A percentile compares a stretch with the other conserved stretches of the same genome.
These are phyloP conservation scores for Uropetala carovei DNA, from an alignment of 2,888 invertebrate species.

Conservation along the genomic window DNA sequence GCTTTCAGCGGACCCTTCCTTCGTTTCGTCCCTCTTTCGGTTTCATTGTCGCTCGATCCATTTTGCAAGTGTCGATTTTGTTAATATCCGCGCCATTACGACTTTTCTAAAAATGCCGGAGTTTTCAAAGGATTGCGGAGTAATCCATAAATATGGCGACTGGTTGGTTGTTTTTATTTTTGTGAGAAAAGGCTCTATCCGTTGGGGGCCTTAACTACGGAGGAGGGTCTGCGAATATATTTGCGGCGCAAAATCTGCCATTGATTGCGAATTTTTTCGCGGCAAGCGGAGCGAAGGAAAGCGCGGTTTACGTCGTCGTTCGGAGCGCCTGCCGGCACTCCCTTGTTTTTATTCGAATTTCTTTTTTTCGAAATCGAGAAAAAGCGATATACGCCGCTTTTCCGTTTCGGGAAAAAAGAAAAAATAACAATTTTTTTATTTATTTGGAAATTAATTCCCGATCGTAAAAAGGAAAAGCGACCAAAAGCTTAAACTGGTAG, in stretches of 20 bases:
- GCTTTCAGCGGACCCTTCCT: too few relatives aligned
- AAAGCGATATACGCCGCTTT: background rate
- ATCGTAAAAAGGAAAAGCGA: background rate
- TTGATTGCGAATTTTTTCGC: background rate
- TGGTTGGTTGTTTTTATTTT: too few relatives aligned
- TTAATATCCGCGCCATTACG: background rate
- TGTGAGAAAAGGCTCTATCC: background rate
- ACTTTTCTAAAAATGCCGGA: background rate
- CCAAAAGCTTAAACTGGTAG: background rate
- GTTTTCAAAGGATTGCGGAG: too few relatives aligned
- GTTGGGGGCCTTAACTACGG: background rate
- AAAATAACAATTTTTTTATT: background rate
- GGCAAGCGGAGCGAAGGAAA: background rate
- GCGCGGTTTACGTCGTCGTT: background rate
- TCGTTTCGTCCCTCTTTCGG: background rate
- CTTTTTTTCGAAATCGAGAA: background rate
- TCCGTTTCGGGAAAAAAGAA: background rate
- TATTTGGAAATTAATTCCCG: slow-evolving; percentile 5
- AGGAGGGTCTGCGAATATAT: background rate
- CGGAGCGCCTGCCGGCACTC: background rate
- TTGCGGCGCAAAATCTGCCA: background rate
- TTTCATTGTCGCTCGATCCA: background rate
- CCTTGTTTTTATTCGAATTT: background rate
- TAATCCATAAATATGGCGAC: too few relatives aligned
- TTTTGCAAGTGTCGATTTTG: background rate